Percentiles rank a stretch among this genome's conserved stretches.
These are phyloP conservation scores for Leptatherina wallacei DNA, from an alignment of 2,797 vertebrate genomes.

Conservation along the genomic window DNA sequence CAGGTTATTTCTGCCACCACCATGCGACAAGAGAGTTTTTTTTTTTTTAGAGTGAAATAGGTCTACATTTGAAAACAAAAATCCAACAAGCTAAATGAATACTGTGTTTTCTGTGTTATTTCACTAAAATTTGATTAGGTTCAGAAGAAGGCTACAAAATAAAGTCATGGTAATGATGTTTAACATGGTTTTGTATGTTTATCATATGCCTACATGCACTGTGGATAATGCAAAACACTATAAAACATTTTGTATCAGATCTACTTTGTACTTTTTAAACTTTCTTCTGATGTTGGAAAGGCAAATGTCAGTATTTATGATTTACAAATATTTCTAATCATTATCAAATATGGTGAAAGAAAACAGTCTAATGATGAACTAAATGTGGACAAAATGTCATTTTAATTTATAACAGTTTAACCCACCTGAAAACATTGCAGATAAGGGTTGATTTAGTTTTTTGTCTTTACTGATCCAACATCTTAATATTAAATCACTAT, in stretches of 20 bases:
- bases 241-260: neutral
- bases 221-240: neutral
- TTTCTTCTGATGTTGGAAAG: neutral
- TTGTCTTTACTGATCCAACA: no score
- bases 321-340: neutral
- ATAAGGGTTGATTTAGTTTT: no score
- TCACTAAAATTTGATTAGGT: no score
- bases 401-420: no score
- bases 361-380: no score
- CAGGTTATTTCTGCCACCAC: neutral
- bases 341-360: no score
- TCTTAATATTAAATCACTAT: no score
- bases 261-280: no score
- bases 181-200: neutral
- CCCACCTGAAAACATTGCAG: no score
- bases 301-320: neutral
- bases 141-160: no score
- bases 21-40: neutral
- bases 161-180: no score
- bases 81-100: neutral
- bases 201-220: neutral
- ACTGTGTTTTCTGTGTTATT: neutral
- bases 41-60: neutral
- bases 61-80: neutral
- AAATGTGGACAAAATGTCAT: no score